A percentile compares a stretch with the other conserved stretches of the same genome.
phyloP scores from a whole-genome alignment of 2,797 vertebrate genomes.

The Takifugu rubripes region DNA sequence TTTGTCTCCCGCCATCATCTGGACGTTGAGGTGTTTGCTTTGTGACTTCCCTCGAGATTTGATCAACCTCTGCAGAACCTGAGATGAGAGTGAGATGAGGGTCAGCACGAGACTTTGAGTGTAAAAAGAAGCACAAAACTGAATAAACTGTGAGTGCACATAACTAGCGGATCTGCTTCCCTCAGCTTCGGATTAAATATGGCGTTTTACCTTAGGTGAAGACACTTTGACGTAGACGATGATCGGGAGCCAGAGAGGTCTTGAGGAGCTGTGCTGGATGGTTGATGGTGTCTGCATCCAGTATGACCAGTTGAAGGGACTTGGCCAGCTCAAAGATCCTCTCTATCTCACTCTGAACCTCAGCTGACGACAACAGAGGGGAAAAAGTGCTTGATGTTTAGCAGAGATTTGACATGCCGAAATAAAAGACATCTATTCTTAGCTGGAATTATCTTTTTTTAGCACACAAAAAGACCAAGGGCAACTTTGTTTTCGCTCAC shows the following conservation, averaged over 20 bases:
- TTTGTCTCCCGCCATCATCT: conserved; percentile 97
- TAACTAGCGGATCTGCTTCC: background rate
- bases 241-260: conserved; percentile 93
- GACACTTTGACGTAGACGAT: conserved; percentile 96
- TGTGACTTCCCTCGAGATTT: conserved; percentile 96
- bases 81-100: conserved; percentile 1
- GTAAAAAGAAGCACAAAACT: too few species aligned
- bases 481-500: conserved; percentile 69
- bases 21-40: conserved; percentile 95
- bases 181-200: background rate
- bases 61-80: conserved; percentile 93
- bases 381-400: conserved; percentile 9
- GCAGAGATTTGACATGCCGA: conserved; percentile 6
- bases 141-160: too few species aligned
- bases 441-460: conserved; percentile 42
- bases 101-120: too few species aligned
- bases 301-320: conserved; percentile 89
- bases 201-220: conserved; percentile 85
- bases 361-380: conserved; percentile 72
- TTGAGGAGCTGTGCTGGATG: conserved; percentile 92
- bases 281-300: conserved; percentile 96
- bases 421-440: conserved; percentile 37
- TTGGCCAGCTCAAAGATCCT: conserved; percentile 96
- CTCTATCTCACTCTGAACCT: conserved; percentile 96
- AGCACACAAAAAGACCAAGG: conserved; percentile 29